A percentile compares a stretch with the other conserved stretches of the same genome.
Evolutionary conservation across 2,888 invertebrate species (phyloP).

Genomic region (Caenorhabditis wallacei): DNA sequence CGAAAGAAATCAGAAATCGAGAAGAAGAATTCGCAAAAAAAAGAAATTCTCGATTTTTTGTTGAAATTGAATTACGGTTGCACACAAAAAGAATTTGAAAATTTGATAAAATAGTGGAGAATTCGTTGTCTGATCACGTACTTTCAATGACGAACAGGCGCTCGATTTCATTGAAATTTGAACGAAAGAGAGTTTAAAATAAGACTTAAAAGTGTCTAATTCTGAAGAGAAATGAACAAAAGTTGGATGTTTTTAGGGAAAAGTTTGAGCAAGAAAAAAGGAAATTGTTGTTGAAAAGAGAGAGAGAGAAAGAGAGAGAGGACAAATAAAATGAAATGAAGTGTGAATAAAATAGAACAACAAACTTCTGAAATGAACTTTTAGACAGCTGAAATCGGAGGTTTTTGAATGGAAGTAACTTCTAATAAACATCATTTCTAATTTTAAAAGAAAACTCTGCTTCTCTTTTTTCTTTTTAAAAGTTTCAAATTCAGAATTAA

Average conservation of each 20-base stretch:
- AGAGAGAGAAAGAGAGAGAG: not conserved
- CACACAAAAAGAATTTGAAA: constrained; percentile 25
- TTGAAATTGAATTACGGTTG: constrained; percentile 10
- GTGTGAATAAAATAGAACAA: constrained; percentile 28
- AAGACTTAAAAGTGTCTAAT: not conserved
- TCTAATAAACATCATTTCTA: not conserved
- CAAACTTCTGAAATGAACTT: constrained; percentile 24
- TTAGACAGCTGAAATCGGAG: constrained; percentile 20
- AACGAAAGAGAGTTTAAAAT: not conserved
- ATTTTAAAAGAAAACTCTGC: not conserved
- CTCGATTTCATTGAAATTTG: not conserved
- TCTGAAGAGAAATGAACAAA: not conserved
- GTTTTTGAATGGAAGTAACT: not conserved
- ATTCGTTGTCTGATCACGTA: constrained; percentile 24
- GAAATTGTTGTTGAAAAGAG: not conserved
- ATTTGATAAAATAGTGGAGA: constrained; percentile 18
- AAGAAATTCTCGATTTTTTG: not conserved
- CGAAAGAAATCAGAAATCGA: constrained; percentile 22
- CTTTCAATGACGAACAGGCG: constrained; percentile 18
- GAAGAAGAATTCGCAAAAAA: not conserved
- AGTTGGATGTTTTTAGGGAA: constrained; percentile 11
- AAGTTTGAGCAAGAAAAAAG: not conserved
- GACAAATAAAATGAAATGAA: constrained; percentile 28
- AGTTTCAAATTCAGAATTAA: no score
- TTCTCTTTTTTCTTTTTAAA: no score